Evolutionary conservation across 2,113 vertebrate species (phyloP), one percentile per base, ranked within the genome.

Genomic region (Eira barbara): DNA sequence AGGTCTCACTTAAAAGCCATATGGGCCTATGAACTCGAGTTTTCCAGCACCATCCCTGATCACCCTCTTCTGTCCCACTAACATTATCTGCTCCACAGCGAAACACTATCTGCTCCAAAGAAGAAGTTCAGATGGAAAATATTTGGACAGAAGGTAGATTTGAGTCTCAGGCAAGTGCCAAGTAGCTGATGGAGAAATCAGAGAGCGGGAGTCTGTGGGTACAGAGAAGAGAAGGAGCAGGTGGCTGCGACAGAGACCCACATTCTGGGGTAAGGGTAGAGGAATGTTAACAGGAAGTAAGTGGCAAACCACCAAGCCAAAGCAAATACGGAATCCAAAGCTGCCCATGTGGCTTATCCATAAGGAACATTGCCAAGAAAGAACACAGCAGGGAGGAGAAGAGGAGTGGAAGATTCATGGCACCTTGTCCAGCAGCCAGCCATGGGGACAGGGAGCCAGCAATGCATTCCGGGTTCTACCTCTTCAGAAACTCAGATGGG

Each of bases 51-150:
- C 79, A 12, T 7, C 7, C 27, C 96, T 29, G 78, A 87, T 91
- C 83, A 91, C 49, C 67, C 65, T 29, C 8, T 88, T 94, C 84
- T 95, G 14, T 49, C 67, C 61, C 87, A 55, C 4, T 52, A 89
- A 95, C 90, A 57, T n/a, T n/a, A n/a, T n/a, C n/a, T n/a, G n/a
- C n/a, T n/a, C 71, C 57, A 61, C 45, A 2, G 5, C n/a, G 93
- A 97, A 96, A 96, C 69, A 80, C 3, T 36, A 89, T 94, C 97
- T 94, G 94, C 0, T 91, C 95, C 95, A 97, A 98, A 95, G 49
- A 93, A 97, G 89, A 98, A 93, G 67, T 96, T 94, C 93, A 95
- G 80, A 93, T 94, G 97, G 95, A 98, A 99, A 98, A 96, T 95
- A 97, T 91, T 63, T 95, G 57, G 97, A 57, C 74, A 85, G 84